phyloP scores from a whole-genome alignment of 2,888 invertebrate genomes.

The Rhynchonema sp. region DNA sequence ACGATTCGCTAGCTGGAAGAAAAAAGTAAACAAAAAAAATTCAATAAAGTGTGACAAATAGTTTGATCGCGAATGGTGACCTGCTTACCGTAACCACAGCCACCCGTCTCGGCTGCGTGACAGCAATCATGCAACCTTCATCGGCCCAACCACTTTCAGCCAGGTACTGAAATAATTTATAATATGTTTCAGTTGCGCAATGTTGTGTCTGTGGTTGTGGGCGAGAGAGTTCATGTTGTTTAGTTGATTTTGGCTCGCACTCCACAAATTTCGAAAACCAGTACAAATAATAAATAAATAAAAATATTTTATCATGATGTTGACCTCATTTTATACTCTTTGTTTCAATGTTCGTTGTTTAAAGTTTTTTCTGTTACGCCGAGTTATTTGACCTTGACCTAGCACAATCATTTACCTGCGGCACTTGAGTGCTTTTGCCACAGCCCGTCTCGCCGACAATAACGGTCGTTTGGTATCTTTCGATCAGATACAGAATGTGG shows the following conservation, averaged over 20 bases:
- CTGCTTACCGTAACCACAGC: conserved; percentile 51
- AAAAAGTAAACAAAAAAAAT: neutral
- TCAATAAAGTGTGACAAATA: too few species aligned
- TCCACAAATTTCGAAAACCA: too few species aligned
- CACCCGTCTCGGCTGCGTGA: conserved; percentile 76
- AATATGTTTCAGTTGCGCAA: too few species aligned
- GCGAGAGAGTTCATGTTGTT: too few species aligned
- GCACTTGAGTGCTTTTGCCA: conserved; percentile 85
- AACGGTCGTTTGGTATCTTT: conserved; percentile 69
- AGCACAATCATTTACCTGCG: conserved; percentile 59
- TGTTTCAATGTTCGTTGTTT: too few species aligned
- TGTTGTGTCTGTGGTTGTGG: too few species aligned
- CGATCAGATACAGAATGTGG: conserved; percentile 69
- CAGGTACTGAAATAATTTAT: conserved; percentile 56
- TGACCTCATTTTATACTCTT: too few species aligned
- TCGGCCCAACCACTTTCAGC: conserved; percentile 62
- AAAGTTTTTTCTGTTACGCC: too few species aligned
- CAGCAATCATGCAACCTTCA: conserved; percentile 53
- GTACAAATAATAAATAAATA: too few species aligned
- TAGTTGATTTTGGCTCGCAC: too few species aligned
- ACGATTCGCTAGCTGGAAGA: conserved; percentile 48
- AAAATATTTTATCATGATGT: too few species aligned
- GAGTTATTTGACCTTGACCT: too few species aligned
- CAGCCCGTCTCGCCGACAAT: conserved; percentile 75
- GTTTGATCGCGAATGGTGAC: neutral